Evolutionary conservation across 2,888 invertebrate genomes (phyloP).

Genomic region (Belgica antarctica): DNA sequence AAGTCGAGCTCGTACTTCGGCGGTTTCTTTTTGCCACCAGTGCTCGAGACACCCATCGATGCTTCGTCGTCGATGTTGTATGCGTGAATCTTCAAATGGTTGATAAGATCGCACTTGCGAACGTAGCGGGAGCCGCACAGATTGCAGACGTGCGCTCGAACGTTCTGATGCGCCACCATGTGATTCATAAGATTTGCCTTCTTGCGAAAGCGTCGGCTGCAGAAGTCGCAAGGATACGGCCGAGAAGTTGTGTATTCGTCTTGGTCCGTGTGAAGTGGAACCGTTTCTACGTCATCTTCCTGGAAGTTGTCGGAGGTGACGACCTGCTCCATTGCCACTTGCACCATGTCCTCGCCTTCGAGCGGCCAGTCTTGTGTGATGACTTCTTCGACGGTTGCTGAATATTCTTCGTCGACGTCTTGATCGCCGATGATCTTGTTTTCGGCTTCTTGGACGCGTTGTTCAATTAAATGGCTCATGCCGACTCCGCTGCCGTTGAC

Average conservation of each 20-base stretch:
- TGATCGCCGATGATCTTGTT: conserved; percentile 46
- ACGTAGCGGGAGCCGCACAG: conserved; percentile 78
- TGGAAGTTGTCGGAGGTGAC: conserved; percentile 50
- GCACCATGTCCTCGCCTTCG: conserved; percentile 63
- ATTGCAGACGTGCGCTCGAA: conserved; percentile 78
- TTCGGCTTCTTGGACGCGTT: conserved; percentile 47
- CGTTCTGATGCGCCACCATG: conserved; percentile 83
- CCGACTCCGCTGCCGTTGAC: conserved; percentile 48
- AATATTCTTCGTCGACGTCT: conserved; percentile 56
- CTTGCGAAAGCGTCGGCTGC: conserved; percentile 78
- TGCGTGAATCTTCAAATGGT: conserved; percentile 78
- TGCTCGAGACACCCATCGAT: conserved; percentile 55
- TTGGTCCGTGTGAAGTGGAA: conserved; percentile 78
- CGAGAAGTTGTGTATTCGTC: conserved; percentile 66
- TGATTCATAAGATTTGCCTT: conserved; percentile 82
- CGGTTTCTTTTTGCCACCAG: conserved; percentile 26
- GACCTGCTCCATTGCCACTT: conserved; percentile 41
- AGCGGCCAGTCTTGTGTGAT: conserved; percentile 79
- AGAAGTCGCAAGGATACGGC: conserved; percentile 84
- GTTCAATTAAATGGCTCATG: conserved; percentile 50
- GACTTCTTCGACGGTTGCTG: conserved; percentile 71
- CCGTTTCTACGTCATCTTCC: conserved; percentile 60
- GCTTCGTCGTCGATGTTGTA: conserved; percentile 68
- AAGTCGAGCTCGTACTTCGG: conserved; percentile 17
- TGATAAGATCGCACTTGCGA: conserved; percentile 75